phyloP scores from a whole-genome alignment of 2,113 vertebrate species.

The Carassius auratus region DNA sequence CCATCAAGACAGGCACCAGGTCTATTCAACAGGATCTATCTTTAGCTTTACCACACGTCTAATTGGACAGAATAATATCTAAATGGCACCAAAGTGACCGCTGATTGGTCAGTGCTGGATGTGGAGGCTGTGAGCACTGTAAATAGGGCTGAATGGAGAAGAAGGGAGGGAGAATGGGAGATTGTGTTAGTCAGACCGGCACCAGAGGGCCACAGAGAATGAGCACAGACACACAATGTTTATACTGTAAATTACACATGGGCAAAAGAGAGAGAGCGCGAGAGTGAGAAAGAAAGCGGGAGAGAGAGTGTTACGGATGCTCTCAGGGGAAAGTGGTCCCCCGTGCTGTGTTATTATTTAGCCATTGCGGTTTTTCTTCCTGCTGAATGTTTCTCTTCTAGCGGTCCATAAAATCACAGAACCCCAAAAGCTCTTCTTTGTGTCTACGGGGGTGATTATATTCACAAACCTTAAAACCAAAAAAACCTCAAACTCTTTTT shows the following conservation, averaged over 20 bases:
- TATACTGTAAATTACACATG: constrained; percentile 62
- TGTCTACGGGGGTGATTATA: constrained; percentile 59
- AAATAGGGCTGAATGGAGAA: constrained; percentile 54
- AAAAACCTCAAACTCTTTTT: constrained; percentile 45
- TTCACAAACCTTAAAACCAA: constrained; percentile 61
- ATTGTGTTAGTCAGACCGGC: constrained; percentile 60
- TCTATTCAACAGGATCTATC: constrained; percentile 49
- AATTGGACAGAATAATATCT: constrained; percentile 50
- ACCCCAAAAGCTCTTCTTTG: constrained; percentile 57
- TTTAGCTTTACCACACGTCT: constrained; percentile 43
- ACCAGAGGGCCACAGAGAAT: constrained; percentile 56
- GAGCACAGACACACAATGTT: constrained; percentile 54
- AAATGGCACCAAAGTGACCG: constrained; percentile 54
- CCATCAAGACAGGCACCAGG: constrained; percentile 38
- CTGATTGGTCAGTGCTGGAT: constrained; percentile 51
- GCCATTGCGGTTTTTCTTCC: constrained; percentile 55
- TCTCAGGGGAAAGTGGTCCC: constrained; percentile 52
- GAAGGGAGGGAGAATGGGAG: constrained; percentile 52
- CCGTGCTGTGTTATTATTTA: constrained; percentile 60
- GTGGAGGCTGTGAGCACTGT: constrained; percentile 51
- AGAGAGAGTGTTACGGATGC: constrained; percentile 34
- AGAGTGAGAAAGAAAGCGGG: constrained; percentile 25
- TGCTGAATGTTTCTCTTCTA: constrained; percentile 61
- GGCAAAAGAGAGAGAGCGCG: constrained; percentile 44
- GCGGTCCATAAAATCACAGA: constrained; percentile 57